phyloP scores from a whole-genome alignment of 2,113 vertebrate genomes.

The Psettodes erumei region DNA sequence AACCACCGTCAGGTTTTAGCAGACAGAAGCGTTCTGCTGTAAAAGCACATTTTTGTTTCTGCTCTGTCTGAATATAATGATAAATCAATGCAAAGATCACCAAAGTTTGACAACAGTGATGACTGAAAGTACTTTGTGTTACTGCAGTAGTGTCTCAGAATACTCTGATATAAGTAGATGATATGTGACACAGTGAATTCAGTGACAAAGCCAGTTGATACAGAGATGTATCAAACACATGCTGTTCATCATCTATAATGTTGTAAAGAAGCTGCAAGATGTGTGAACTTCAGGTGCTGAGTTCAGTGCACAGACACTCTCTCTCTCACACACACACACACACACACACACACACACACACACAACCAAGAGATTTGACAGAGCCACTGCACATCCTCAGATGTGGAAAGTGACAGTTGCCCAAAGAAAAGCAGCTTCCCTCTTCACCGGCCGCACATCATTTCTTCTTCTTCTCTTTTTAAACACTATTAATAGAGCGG shows the following conservation, averaged over 20 bases:
- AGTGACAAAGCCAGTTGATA: neutral
- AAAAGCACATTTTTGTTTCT: neutral
- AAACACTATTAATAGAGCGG: constrained; percentile 62
- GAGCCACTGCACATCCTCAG: constrained; percentile 12
- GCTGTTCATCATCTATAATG: neutral
- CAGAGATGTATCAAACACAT: neutral
- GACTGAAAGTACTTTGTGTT: neutral
- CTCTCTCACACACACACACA: too few relatives aligned
- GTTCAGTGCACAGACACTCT: too few relatives aligned
- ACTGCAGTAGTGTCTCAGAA: too few relatives aligned
- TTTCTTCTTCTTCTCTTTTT: too few relatives aligned
- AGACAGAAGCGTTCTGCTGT: neutral
- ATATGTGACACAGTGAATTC: neutral
- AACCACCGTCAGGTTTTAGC: constrained; percentile 1
- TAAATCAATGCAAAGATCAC: neutral
- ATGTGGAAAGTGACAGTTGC: constrained; percentile 4
- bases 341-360: too few relatives aligned
- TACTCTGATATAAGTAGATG: too few relatives aligned
- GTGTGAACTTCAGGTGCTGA: neutral
- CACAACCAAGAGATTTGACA: neutral
- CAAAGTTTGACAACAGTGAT: too few relatives aligned
- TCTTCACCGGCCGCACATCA: neutral
- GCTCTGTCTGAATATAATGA: neutral
- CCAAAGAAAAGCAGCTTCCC: neutral
- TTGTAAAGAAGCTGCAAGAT: neutral